Evolutionary conservation across 2,113 vertebrate genomes (phyloP), one percentile per base, ranked within the genome.

Genomic region (Phyllopteryx taeniolatus): DNA sequence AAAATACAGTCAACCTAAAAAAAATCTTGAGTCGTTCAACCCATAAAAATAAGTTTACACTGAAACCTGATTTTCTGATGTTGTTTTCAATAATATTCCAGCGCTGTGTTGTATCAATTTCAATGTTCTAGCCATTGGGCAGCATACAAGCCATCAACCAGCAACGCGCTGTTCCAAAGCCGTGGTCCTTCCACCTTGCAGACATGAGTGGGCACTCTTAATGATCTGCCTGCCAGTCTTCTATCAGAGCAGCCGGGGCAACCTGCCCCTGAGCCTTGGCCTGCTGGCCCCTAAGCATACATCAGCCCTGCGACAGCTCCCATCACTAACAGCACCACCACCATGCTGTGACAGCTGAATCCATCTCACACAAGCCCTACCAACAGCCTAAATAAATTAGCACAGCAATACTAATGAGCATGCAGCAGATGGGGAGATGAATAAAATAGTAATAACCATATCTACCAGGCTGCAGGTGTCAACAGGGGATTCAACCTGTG

Each of bases 251-350:
- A 17, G 84, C 84, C 73, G 86, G 73, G 76, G 78, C 84, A 79
- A 84, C 56, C 65, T 60, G 80, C 85, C 88, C 83, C 69, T 35
- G 68, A 80, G 87, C 86, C 84, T 77, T 84, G 84, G 83, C 89
- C 86, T 81, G 77, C 68, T 89, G 89, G 87, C 89, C 91, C 80
- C 77, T 77, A 68, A 83, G 85, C 86, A 89, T 89, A 88, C 81
- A 88, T 90, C 90, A 89, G 84, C 77, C 61, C 74, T 57, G 66
- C 61, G 67, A 87, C 85, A 91, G 78, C 79, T 73, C 70, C 76
- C 86, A 87, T 90, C 84, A 85, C 87, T 89, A 89, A 90, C 83
- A 67, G 84, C 77, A 78, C 57, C 82, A 71, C 79, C 60, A 72
- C 73, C 49, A 17, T 60, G 75, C 75, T 62, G 74, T 85, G 90